Conservation (phyloP, 2,113 vertebrate species). For the Loxodonta africana region DNA sequence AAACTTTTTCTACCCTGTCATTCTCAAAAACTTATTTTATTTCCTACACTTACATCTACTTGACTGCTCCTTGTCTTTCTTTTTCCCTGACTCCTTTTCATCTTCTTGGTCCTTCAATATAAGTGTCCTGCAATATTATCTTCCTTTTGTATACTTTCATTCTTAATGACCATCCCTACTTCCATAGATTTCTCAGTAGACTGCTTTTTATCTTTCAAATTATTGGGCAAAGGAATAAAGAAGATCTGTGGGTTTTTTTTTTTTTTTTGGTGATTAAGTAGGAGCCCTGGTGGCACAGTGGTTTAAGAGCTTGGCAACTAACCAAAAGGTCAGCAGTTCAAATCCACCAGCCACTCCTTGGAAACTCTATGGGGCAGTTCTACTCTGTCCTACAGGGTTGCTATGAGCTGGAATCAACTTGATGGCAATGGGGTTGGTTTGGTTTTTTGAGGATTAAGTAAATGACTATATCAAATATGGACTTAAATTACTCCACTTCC, state of each 20-base stretch:
- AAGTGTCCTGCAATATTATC: background rate
- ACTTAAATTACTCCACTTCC: constrained; percentile 49
- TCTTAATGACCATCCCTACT: background rate
- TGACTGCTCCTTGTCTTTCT: background rate
- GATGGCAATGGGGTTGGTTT: no score
- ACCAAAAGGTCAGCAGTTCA: no score
- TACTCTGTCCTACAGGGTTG: no score
- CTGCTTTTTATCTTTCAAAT: constrained; percentile 23
- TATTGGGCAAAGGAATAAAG: background rate
- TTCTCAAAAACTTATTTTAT: background rate
- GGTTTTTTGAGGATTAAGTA: background rate
- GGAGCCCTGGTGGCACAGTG: no score
- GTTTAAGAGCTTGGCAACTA: no score
- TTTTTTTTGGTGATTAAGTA: no score
- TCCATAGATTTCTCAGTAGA: constrained; percentile 42
- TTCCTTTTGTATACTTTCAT: background rate
- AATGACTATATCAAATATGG: background rate
- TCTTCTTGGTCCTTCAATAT: background rate
- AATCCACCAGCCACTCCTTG: no score
- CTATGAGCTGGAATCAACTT: no score
- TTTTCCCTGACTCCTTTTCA: background rate
- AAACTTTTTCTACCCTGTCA: background rate
- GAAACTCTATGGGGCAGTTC: no score
- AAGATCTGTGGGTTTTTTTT: background rate
- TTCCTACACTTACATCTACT: background rate